phyloP scores from a whole-genome alignment of 1,140 invertebrate species.

The Zaprionus davidi region DNA sequence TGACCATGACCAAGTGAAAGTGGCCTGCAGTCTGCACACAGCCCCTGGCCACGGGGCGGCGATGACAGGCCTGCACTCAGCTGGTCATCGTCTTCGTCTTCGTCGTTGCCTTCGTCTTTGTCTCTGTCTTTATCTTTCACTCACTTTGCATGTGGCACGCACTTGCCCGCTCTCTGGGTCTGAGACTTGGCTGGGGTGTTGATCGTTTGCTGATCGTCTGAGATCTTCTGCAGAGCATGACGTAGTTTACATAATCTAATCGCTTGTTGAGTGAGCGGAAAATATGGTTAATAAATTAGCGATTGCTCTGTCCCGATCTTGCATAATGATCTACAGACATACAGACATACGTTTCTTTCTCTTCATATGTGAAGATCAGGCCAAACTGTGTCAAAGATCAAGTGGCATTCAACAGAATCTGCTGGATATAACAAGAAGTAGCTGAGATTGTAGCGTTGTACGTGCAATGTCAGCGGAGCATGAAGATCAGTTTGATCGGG shows the following conservation, averaged over 20 bases:
- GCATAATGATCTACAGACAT: conserved; percentile 18
- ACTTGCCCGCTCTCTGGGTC: conserved; percentile 2
- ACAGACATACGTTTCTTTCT: neutral
- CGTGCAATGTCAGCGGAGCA: neutral
- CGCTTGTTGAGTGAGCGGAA: conserved; percentile 61
- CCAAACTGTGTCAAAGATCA: conserved; percentile 28
- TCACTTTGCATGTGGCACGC: conserved; percentile 76
- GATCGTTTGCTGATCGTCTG: conserved; percentile 37
- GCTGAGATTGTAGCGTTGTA: neutral
- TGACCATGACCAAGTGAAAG: conserved; percentile 79
- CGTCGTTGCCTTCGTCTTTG: conserved; percentile 29
- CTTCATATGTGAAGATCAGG: neutral
- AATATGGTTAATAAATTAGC: conserved; percentile 66
- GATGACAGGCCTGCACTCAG: conserved; percentile 39
- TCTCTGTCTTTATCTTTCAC: conserved; percentile 28
- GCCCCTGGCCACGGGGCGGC: neutral
- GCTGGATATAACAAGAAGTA: neutral
- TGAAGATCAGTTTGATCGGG: neutral
- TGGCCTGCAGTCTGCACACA: conserved; percentile 39
- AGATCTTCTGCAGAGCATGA: conserved; percentile 44
- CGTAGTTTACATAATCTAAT: conserved; percentile 64
- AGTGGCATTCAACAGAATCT: conserved; percentile 3
- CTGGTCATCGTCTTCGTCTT: conserved; percentile 20
- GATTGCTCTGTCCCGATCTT: conserved; percentile 15
- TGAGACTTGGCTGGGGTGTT: conserved; percentile 29